Evolutionary conservation across 2,113 vertebrate genomes (phyloP).

Genomic region (Taurulus bubalis): DNA sequence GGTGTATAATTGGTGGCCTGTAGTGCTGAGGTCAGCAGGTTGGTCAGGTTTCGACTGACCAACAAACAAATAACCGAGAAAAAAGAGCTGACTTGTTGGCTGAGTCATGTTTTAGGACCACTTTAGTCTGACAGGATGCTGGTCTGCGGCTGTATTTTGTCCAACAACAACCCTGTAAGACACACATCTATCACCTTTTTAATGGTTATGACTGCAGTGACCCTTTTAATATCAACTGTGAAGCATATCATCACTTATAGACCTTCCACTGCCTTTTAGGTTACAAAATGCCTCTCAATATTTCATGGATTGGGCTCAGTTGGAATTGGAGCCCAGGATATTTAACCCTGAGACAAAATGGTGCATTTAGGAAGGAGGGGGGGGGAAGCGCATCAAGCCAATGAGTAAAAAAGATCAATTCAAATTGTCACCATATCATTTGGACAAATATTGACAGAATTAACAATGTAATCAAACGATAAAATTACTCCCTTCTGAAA

Average conservation of each 20-base stretch:
- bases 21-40: slow-evolving; percentile 59
- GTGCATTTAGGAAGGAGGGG: slow-evolving; percentile 37
- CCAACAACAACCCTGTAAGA: background rate
- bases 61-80: slow-evolving; percentile 50
- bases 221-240: slow-evolving; percentile 6
- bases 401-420: slow-evolving; percentile 1
- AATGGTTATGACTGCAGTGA: slow-evolving; percentile 13
- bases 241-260: background rate
- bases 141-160: background rate
- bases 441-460: slow-evolving; percentile 12
- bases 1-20: slow-evolving; percentile 55
- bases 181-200: slow-evolving; percentile 7
- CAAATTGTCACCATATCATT: slow-evolving; percentile 1
- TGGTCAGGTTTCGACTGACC: slow-evolving; percentile 45
- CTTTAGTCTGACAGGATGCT: slow-evolving; percentile 40
- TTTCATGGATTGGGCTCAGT: slow-evolving; percentile 65
- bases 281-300: slow-evolving; percentile 64
- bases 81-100: slow-evolving; percentile 45
- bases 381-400: slow-evolving; percentile 16
- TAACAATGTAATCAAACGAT: background rate
- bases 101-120: slow-evolving; percentile 47
- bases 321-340: slow-evolving; percentile 53
- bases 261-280: slow-evolving; percentile 41
- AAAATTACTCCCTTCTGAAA: slow-evolving; percentile 1
- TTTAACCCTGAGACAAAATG: slow-evolving; percentile 58